A percentile compares a stretch with the other conserved stretches of the same genome.
phyloP scores from a whole-genome alignment of 2,113 vertebrate species.

The Boulengeromyrus knoepffleri region DNA sequence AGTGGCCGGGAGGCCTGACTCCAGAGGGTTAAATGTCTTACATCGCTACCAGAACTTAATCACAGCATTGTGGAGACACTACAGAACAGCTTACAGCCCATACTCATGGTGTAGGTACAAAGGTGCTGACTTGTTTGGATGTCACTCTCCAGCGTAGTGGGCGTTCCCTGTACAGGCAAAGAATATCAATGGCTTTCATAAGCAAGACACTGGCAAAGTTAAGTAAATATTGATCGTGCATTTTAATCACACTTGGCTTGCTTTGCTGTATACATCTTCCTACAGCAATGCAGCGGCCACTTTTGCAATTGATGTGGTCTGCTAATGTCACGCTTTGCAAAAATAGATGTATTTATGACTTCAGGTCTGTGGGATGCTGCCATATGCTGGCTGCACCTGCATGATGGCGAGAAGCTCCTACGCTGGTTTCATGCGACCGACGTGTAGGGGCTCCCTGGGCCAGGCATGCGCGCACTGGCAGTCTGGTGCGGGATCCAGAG shows the following conservation, averaged over 20 bases:
- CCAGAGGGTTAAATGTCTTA: not conserved
- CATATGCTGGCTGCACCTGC: slow-evolving; percentile 27
- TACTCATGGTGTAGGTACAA: not conserved
- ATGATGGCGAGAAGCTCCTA: slow-evolving; percentile 28
- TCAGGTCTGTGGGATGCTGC: not conserved
- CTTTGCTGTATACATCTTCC: not conserved
- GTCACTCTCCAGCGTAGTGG: not conserved
- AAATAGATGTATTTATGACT: not conserved
- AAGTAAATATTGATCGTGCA: not conserved
- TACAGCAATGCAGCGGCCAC: not conserved
- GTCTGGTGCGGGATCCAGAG: not conserved
- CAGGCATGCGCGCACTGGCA: not conserved
- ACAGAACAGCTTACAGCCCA: not conserved
- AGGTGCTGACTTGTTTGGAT: not conserved
- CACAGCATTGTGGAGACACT: not conserved
- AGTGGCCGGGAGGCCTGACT: too few relatives aligned
- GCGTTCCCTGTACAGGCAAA: not conserved
- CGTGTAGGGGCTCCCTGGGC: not conserved
- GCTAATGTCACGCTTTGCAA: not conserved
- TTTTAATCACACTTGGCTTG: not conserved
- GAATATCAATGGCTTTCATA: not conserved
- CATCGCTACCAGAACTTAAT: not conserved
- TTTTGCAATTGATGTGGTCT: not conserved
- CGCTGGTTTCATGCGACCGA: not conserved
- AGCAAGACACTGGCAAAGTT: not conserved